Percentiles rank a stretch among this genome's conserved stretches.
These are phyloP conservation scores for Asteroscopus sphinx DNA, from an alignment of 2,888 invertebrate genomes.

Conservation along the genomic window DNA sequence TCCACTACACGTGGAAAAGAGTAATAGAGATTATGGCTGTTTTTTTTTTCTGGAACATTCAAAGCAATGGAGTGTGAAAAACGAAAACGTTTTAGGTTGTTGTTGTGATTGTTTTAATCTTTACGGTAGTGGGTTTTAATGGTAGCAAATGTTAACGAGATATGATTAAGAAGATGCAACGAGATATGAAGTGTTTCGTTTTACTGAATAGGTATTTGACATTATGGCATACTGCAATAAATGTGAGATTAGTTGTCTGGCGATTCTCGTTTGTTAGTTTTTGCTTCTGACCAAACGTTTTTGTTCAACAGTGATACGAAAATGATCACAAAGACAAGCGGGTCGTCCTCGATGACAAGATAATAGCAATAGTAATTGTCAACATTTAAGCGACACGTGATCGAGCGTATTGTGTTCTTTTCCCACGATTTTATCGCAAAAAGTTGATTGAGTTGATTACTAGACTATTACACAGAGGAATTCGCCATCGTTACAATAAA, in stretches of 20 bases:
- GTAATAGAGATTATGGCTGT: constrained; percentile 21
- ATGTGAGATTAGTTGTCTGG: too few species aligned
- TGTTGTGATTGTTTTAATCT: neutral
- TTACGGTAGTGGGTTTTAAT: too few species aligned
- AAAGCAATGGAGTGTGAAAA: neutral
- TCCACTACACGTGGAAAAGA: constrained; percentile 36
- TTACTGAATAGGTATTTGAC: too few species aligned
- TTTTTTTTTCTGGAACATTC: constrained; percentile 1
- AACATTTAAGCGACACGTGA: constrained; percentile 45
- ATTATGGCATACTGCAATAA: too few species aligned
- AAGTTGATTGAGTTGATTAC: constrained; percentile 29
- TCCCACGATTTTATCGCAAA: constrained; percentile 32
- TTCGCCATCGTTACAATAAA: constrained; percentile 6
- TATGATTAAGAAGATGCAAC: too few species aligned
- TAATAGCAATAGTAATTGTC: constrained; percentile 35
- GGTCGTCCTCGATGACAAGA: constrained; percentile 20
- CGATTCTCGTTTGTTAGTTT: neutral
- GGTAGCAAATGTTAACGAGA: too few species aligned
- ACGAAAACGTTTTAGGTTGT: neutral
- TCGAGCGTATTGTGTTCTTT: constrained; percentile 22
- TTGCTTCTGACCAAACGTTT: neutral
- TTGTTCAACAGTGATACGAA: constrained; percentile 14
- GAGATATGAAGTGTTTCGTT: too few species aligned
- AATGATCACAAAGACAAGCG: constrained; percentile 2
- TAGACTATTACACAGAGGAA: constrained; percentile 13